Base-by-base conservation (phyloP, 2,888 invertebrate species). In the Lycia hirtaria region DNA sequence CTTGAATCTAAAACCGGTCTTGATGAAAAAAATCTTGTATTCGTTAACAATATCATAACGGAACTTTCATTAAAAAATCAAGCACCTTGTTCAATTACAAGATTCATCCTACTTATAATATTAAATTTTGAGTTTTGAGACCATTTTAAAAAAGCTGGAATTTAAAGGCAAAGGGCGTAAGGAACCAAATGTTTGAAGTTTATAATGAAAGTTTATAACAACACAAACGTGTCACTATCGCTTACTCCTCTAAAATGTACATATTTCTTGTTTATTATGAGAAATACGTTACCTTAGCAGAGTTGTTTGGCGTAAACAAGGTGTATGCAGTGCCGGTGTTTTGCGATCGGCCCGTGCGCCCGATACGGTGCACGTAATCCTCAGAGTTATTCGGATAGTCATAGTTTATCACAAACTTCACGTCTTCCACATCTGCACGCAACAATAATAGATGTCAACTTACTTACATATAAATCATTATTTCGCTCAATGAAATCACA, bases 331-430 rank as follows among this genome's bases (percentile, higher is more conserved):
- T 98, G 72, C 98, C 98, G 35, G 97, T 98, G 77, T 97, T 96
- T 79, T 96, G 96, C 24, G 97, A 96, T 54, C 99, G 95, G 43
- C 98, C 99, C 26, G 99, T 99, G 69, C 99, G 96, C 24, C 99
- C 99, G 82, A 99, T 99, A 65, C 99, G 96, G 77, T 98, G 98
- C 64, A 99, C 98, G 91, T 99, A 99, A 91, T 99, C 99, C 92
- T 99, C 99, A 2, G 98, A 98, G 87, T 97, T 97, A 83, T 97
- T 97, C 55, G 99, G 99, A 90, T 98, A 99, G 92, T 99, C 99
- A 93, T 96, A 98, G 94, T 99, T 99, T 93, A 99, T 98, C 78
- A 99, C 99, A 94, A 97, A 98, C 93, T 98, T 98, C 85, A 99
- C 98, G 93, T 99, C 99, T 87, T 98, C 98, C 88, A 99, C 98